Base-by-base conservation (phyloP, 2,113 vertebrate genomes). In the Nerophis lumbriciformis region DNA sequence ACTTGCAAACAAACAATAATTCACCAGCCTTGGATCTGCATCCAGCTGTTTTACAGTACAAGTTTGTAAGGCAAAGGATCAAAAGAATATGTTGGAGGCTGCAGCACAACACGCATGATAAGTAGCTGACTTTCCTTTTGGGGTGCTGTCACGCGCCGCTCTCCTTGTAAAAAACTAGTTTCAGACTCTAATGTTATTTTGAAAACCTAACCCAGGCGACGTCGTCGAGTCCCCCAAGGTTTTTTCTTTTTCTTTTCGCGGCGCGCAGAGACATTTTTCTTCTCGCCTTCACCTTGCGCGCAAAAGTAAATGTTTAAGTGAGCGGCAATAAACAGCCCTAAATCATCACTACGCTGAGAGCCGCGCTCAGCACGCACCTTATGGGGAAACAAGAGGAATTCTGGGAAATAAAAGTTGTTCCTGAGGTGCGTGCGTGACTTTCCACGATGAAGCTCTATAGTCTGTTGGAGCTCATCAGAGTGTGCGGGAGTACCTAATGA, bases 221-320 rank as follows among this genome's bases (percentile, higher is more conserved):
- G 77, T 75, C 77, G 63, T 45, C 10, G 12, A 45, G 42, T 12
- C 42, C 42, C 12, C 42, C 42, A 45, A 11, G 42, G 42, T 45
- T 9, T 45, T 45, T 28, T 28, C 28, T 28, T 28, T 28, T 28
- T 28, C 28, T 28, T 45, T 45, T 70, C 11, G 1, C 6, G 1
- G 77, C 9, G 36, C 45, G n/a, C 44, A 13, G 59, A 75, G 81
- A 75, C 77, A 71, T 72, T 50, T 75, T 21, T 53, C 51, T 63
- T 48, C 59, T 36, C 28, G 52, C 77, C 73, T 84, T 82, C 83
- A 88, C 85, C 82, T 87, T 81, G 82, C 61, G 75, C 82, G 66
- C 74, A 77, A 85, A 80, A 78, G 84, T 89, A 88, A 89, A 88
- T 87, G 85, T 89, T 88, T 89, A 88, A 86, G 82, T 65, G 68